Percentiles rank a stretch among this genome's conserved stretches.
These are phyloP conservation scores for Rhynchotus rufescens DNA, from an alignment of 2,797 vertebrate genomes.

Conservation along the genomic window DNA sequence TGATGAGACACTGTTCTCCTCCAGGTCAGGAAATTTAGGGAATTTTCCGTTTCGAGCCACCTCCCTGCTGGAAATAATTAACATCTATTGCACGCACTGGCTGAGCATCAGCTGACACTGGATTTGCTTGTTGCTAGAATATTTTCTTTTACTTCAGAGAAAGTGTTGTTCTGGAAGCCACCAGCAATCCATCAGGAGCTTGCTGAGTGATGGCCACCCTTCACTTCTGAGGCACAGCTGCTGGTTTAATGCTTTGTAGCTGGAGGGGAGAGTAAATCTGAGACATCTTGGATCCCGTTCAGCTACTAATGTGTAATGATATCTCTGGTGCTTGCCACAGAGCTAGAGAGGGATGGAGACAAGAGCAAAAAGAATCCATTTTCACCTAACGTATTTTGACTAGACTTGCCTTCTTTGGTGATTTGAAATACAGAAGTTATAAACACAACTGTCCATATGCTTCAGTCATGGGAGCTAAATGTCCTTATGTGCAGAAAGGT, in stretches of 20 bases:
- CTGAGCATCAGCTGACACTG: not conserved
- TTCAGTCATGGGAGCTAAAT: not conserved
- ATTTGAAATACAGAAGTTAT: not conserved
- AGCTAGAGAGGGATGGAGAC: not conserved
- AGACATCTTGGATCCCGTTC: not conserved
- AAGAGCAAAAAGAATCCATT: not conserved
- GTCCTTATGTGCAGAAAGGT: not conserved
- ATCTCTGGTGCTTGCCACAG: not conserved
- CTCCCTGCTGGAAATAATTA: not conserved
- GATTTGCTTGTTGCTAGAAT: not conserved
- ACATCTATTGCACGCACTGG: not conserved
- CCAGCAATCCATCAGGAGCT: not conserved
- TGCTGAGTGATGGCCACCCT: not conserved
- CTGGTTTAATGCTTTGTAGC: not conserved
- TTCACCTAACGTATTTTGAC: not conserved
- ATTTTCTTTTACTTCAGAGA: not conserved
- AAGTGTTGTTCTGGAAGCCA: not conserved
- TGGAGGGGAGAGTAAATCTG: not conserved
- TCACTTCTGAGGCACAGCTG: not conserved
- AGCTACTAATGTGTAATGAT: not conserved
- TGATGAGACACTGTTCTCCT: not conserved
- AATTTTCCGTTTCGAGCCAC: constrained; percentile 10
- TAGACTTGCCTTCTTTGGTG: not conserved
- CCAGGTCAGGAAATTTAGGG: not conserved
- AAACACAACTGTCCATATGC: not conserved